phyloP scores from a whole-genome alignment of 2,888 invertebrate genomes.

The Schizotus pectinicornis region DNA sequence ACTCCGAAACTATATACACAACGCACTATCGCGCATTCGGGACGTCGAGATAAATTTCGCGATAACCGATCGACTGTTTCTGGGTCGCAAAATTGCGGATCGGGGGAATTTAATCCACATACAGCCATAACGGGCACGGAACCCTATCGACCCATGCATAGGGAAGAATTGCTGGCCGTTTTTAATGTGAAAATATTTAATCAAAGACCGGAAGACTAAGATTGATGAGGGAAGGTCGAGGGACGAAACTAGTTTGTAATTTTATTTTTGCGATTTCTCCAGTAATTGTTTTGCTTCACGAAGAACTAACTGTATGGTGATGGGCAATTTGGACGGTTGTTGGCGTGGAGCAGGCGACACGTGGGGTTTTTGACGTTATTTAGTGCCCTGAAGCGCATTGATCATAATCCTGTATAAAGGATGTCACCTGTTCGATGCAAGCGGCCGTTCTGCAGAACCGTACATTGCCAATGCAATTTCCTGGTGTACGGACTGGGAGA shows the following conservation, averaged over 20 bases:
- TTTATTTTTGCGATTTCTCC: no score
- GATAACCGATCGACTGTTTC: constrained; percentile 44
- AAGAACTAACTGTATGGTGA: no score
- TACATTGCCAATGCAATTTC: constrained; percentile 48
- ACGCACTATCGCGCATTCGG: constrained; percentile 14
- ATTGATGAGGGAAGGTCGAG: no score
- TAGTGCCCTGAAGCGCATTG: constrained; percentile 23
- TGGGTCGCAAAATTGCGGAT: constrained; percentile 31
- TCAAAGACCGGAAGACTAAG: neutral
- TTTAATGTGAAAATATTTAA: constrained; percentile 1
- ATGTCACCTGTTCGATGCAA: constrained; percentile 39
- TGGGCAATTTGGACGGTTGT: no score
- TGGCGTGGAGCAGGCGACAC: neutral
- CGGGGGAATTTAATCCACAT: constrained; percentile 20
- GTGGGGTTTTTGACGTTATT: neutral
- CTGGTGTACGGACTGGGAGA: constrained; percentile 13
- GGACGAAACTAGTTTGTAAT: no score
- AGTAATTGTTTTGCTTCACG: no score
- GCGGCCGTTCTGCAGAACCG: constrained; percentile 35
- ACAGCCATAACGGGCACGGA: constrained; percentile 11
- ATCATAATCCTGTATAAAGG: constrained; percentile 37
- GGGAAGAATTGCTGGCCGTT: neutral
- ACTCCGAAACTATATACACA: neutral
- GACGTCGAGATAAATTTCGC: constrained; percentile 39
- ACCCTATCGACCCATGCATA: constrained; percentile 1